Conservation (phyloP, 2,113 vertebrate genomes). For the Hippocampus abdominalis region DNA sequence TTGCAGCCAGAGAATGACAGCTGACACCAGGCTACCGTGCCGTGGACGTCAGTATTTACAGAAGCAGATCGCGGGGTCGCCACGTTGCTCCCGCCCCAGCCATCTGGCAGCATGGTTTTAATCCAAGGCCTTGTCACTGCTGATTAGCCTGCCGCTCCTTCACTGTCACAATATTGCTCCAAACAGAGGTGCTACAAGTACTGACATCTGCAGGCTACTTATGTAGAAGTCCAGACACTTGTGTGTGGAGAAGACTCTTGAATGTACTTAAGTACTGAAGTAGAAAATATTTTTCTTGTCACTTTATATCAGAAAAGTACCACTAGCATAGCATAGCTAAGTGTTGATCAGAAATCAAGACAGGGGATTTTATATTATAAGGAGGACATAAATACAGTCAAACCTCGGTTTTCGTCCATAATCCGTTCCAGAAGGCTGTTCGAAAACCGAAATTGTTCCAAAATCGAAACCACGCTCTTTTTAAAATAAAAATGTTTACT, state of each 20-base stretch:
- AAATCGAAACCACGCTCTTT: too few species aligned
- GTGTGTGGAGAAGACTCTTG: neutral
- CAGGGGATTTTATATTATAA: too few species aligned
- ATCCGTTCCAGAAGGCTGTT: too few species aligned
- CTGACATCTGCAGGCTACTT: neutral
- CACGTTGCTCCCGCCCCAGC: constrained; percentile 30
- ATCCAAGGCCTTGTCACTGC: constrained; percentile 67
- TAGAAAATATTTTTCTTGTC: too few species aligned
- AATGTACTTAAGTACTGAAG: too few species aligned
- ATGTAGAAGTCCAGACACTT: neutral
- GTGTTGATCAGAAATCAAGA: too few species aligned
- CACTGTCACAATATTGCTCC: constrained; percentile 16
- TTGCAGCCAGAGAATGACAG: neutral
- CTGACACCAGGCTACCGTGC: neutral
- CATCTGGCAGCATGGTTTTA: constrained; percentile 72
- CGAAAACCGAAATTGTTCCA: too few species aligned
- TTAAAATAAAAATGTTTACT: too few species aligned
- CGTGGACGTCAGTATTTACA: neutral
- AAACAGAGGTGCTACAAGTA: neutral
- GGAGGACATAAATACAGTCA: too few species aligned
- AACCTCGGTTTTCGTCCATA: too few species aligned
- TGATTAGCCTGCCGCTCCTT: constrained; percentile 61
- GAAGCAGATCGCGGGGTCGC: neutral
- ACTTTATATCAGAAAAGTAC: too few species aligned
- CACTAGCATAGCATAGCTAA: too few species aligned